Conservation (phyloP, 2,888 invertebrate genomes). For the Nemapogon koenigi region DNA sequence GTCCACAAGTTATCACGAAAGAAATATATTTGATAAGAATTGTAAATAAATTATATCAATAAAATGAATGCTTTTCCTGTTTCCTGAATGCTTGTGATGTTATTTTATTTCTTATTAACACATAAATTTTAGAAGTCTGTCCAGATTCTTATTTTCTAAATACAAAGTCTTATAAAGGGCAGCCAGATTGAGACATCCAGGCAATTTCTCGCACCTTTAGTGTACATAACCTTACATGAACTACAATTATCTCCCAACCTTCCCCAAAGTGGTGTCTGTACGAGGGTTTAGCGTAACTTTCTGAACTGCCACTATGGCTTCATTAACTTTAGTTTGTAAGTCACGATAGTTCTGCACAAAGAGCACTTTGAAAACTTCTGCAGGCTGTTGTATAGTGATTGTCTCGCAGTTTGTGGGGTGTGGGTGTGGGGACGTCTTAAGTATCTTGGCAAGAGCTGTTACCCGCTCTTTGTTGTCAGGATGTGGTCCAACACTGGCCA, state of each 20-base stretch:
- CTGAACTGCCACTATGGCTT: constrained; percentile 92
- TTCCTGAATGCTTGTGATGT: too few relatives aligned
- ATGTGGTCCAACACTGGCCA: constrained; percentile 58
- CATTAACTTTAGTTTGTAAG: constrained; percentile 93
- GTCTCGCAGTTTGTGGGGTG: constrained; percentile 45
- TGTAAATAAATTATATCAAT: too few relatives aligned
- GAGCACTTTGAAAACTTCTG: constrained; percentile 76
- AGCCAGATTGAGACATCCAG: too few relatives aligned
- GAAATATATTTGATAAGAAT: too few relatives aligned
- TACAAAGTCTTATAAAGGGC: too few relatives aligned
- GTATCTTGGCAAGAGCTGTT: constrained; percentile 73
- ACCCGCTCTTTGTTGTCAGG: constrained; percentile 44
- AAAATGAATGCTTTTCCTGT: too few relatives aligned
- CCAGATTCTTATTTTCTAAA: too few relatives aligned
- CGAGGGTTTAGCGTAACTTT: constrained; percentile 94
- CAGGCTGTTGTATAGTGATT: constrained; percentile 41
- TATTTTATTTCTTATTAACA: too few relatives aligned
- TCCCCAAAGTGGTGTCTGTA: constrained; percentile 92
- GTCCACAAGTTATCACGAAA: too few relatives aligned
- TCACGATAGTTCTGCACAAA: constrained; percentile 85
- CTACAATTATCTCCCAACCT: constrained; percentile 75
- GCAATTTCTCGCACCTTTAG: too few relatives aligned
- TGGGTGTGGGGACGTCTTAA: constrained; percentile 85
- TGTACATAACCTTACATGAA: not conserved
- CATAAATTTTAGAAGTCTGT: too few relatives aligned